Percentiles rank a stretch among this genome's conserved stretches.
Conservation (phyloP, 2,113 vertebrate genomes). For the Colaptes auratus region DNA sequence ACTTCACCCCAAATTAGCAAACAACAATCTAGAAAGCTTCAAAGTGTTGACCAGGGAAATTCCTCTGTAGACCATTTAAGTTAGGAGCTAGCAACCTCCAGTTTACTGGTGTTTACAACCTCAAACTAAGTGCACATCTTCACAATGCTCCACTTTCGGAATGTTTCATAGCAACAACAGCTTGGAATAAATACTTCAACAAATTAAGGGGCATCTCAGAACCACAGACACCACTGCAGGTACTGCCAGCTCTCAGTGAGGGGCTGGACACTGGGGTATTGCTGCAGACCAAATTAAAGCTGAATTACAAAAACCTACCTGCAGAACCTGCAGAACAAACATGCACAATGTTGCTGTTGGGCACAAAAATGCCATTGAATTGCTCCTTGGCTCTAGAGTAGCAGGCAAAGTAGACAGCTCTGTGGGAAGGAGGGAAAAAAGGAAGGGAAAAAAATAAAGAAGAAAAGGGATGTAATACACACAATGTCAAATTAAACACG, state of each 20-base stretch:
- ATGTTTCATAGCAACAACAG: not conserved
- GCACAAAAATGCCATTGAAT: slow-evolving; percentile 90
- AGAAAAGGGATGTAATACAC: not conserved
- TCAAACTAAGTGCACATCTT: not conserved
- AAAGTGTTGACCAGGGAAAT: not conserved
- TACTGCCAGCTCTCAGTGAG: not conserved
- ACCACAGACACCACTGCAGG: not conserved
- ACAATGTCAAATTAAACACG: not conserved
- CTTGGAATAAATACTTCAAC: not conserved
- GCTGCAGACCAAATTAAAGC: not conserved
- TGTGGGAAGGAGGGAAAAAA: slow-evolving; percentile 44
- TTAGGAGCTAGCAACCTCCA: not conserved
- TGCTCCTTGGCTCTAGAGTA: slow-evolving; percentile 95
- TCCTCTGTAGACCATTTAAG: not conserved
- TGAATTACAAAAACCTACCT: slow-evolving; percentile 76
- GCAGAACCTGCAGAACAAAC: slow-evolving; percentile 92
- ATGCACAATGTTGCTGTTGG: slow-evolving; percentile 91
- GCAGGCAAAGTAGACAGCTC: slow-evolving; percentile 96
- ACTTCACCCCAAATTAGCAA: not conserved
- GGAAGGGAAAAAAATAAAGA: not conserved
- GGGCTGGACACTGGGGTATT: not conserved
- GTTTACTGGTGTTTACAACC: not conserved
- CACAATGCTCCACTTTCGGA: not conserved
- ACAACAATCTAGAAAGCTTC: not conserved
- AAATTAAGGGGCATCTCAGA: not conserved